Percentiles rank a stretch among this genome's conserved stretches.
Evolutionary conservation across 2,888 invertebrate genomes (phyloP).

Genomic region (Ichneumoninae sp.): DNA sequence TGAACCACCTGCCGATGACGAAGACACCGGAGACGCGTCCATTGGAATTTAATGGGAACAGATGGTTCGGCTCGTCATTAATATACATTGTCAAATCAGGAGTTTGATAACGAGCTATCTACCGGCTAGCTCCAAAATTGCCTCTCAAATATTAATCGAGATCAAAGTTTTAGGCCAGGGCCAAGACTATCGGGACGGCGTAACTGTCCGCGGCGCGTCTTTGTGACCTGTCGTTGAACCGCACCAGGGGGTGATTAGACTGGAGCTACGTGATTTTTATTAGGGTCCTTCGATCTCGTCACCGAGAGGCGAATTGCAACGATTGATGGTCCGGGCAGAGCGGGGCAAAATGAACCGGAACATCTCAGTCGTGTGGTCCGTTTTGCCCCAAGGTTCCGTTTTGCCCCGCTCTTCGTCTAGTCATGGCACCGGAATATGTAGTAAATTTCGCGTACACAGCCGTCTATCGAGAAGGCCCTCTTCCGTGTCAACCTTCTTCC

Average conservation of each 20-base stretch:
- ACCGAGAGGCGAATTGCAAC: background rate
- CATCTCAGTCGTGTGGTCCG: background rate
- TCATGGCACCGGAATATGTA: background rate
- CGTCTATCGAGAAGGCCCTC: conserved; percentile 33
- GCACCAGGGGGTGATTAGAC: background rate
- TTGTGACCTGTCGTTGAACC: background rate
- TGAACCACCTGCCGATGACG: background rate
- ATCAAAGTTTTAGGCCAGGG: conserved; percentile 79
- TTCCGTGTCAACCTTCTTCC: conserved; percentile 21
- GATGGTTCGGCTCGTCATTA: conserved; percentile 68
- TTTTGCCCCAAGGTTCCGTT: background rate
- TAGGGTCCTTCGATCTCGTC: background rate
- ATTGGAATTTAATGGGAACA: conserved; percentile 32
- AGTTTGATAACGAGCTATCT: conserved; percentile 60
- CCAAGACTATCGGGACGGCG: conserved; percentile 33
- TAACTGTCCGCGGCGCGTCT: background rate
- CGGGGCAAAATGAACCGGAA: background rate
- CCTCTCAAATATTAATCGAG: conserved; percentile 82
- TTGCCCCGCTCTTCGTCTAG: background rate
- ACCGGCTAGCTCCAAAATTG: conserved; percentile 73
- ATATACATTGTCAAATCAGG: conserved; percentile 74
- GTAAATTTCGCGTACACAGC: background rate
- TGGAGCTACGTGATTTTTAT: conserved; percentile 30
- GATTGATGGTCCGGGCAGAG: background rate
- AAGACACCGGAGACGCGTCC: background rate